Conservation (phyloP, 2,888 invertebrate genomes). For the Brassicogethes aeneus region DNA sequence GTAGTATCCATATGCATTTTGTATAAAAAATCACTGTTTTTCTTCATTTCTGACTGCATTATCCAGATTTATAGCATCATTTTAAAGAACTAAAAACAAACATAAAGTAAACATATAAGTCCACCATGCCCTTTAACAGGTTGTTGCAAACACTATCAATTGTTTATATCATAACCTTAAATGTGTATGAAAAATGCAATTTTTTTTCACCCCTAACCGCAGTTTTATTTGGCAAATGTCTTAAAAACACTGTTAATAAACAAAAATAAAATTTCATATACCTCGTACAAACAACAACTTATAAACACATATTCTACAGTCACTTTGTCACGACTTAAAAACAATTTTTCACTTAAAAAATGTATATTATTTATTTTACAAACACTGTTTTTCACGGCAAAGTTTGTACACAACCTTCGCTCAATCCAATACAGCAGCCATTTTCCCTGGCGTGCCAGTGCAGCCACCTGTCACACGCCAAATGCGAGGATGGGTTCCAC, state of each 20-base stretch:
- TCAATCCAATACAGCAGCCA: conserved; percentile 34
- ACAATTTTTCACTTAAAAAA: conserved; percentile 20
- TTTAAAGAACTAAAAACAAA: not conserved
- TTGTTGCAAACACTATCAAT: conserved; percentile 25
- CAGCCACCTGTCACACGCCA: conserved; percentile 39
- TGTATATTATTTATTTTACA: conserved; percentile 28
- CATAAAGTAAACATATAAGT: conserved; percentile 30
- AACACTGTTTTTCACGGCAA: conserved; percentile 21
- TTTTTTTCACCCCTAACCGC: no score
- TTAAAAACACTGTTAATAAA: no score
- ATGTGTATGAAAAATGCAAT: no score
- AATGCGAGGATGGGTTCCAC: conserved; percentile 22
- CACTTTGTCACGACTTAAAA: conserved; percentile 14
- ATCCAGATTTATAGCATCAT: not conserved
- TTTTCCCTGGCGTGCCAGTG: conserved; percentile 40
- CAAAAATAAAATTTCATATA: no score
- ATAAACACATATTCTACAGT: conserved; percentile 18
- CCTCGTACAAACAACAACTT: no score
- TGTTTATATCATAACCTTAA: no score
- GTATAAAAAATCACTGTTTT: conserved; percentile 10
- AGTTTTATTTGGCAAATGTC: no score
- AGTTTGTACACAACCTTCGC: conserved; percentile 30
- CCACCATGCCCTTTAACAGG: conserved; percentile 36
- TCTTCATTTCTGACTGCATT: conserved; percentile 7
- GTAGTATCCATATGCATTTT: conserved; percentile 37